Conservation (phyloP, 1,140 invertebrate genomes). For the Steinernema feltiae region DNA sequence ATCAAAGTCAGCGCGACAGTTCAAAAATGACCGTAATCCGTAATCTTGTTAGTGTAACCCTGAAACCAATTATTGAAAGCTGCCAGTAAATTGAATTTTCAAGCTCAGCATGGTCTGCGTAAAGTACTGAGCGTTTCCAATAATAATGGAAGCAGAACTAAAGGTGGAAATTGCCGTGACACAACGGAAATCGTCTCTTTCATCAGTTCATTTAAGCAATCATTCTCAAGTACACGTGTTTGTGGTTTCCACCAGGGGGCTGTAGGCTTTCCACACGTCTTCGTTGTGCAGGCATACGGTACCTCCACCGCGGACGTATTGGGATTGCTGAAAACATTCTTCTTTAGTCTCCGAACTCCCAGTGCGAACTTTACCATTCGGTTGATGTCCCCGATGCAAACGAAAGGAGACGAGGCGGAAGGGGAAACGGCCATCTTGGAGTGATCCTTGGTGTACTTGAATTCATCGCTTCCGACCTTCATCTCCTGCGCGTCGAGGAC, state of each 20-base stretch:
- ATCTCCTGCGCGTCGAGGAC: constrained; percentile 19
- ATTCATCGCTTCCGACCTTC: constrained; percentile 27
- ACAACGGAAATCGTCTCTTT: no score
- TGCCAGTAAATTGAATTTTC: background rate
- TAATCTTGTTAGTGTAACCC: no score
- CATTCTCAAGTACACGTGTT: no score
- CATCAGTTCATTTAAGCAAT: no score
- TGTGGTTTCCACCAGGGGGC: constrained; percentile 16
- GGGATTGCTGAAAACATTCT: constrained; percentile 33
- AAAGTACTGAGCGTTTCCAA: background rate
- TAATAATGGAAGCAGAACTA: background rate
- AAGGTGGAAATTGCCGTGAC: no score
- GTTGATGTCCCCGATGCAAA: constrained; percentile 46
- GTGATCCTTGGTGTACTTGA: constrained; percentile 44
- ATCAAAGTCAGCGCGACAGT: no score
- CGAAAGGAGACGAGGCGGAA: constrained; percentile 20
- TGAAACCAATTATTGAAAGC: no score
- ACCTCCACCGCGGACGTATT: constrained; percentile 41
- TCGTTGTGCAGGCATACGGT: constrained; percentile 31
- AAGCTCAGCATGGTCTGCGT: background rate
- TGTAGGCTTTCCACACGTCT: constrained; percentile 38
- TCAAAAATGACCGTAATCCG: no score
- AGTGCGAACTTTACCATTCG: constrained; percentile 33
- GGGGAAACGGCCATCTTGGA: constrained; percentile 39
- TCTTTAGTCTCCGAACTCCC: background rate